These are phyloP conservation scores for Autographa gamma DNA, from an alignment of 2,888 invertebrate species.

Conservation along the genomic window DNA sequence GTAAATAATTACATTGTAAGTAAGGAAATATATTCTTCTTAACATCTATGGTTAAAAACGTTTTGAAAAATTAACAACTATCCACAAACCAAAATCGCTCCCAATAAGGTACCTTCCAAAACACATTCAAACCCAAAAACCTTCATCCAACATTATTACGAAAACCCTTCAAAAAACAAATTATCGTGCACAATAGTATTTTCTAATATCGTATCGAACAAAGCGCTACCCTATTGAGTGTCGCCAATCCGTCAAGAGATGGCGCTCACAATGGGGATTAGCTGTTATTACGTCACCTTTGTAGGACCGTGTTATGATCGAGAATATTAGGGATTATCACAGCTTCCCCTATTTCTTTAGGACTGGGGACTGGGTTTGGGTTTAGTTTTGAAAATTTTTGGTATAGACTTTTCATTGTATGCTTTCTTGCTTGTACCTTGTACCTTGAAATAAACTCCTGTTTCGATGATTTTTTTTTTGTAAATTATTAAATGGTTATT, in stretches of 20 bases:
- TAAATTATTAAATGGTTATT: no score
- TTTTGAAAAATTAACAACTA: no score
- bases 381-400: conserved; percentile 7
- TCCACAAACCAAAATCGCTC: no score
- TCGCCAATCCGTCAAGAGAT: conserved; percentile 86
- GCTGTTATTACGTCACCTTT: conserved; percentile 87
- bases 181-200: conserved; percentile 79
- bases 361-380: conserved; percentile 32
- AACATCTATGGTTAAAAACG: no score
- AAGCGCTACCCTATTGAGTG: conserved; percentile 84
- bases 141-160: conserved; percentile 60
- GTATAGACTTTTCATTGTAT: background rate
- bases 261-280: conserved; percentile 87
- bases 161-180: conserved; percentile 80
- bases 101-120: conserved; percentile 10
- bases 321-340: conserved; percentile 88
- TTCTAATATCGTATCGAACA: conserved; percentile 80
- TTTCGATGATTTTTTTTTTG: no score
- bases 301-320: conserved; percentile 84
- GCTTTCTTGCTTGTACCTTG: no score
- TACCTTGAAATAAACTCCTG: no score
- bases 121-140: conserved; percentile 44
- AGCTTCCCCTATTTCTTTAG: conserved; percentile 76
- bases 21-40: no score
- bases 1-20: no score